phyloP scores from a whole-genome alignment of 2,797 vertebrate genomes.

The Zenarchopterus dispar region DNA sequence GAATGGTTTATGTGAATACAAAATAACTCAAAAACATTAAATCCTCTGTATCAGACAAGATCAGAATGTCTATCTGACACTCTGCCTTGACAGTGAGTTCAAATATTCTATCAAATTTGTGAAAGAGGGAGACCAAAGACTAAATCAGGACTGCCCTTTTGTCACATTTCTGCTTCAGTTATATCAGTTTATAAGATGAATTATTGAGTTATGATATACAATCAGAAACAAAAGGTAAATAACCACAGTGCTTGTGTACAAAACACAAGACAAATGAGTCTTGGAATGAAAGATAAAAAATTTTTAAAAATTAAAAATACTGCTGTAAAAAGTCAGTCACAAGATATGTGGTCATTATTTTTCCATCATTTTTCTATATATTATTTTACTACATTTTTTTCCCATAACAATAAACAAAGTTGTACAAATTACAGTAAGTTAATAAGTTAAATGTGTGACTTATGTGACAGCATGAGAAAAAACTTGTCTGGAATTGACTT shows the following conservation, averaged over 20 bases:
- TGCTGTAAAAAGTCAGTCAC: neutral
- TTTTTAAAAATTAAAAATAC: conserved; percentile 1
- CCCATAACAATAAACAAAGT: neutral
- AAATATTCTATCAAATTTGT: conserved; percentile 21
- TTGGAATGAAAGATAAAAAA: neutral
- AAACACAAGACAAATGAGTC: too few species aligned
- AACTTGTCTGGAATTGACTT: conserved; percentile 13
- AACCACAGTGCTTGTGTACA: neutral
- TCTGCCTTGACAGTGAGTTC: conserved; percentile 2
- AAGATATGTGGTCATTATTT: neutral
- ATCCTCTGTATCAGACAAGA: conserved; percentile 14
- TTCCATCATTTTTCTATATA: too few species aligned
- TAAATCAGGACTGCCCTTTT: conserved; percentile 14
- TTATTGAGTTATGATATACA: neutral
- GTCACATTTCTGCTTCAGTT: conserved; percentile 19
- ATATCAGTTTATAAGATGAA: neutral
- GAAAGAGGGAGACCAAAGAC: neutral
- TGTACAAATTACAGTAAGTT: neutral
- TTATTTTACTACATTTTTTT: neutral
- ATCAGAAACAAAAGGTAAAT: conserved; percentile 1
- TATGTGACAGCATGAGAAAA: conserved; percentile 16
- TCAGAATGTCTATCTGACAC: conserved; percentile 9
- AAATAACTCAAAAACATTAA: conserved; percentile 19
- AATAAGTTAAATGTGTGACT: conserved; percentile 17
- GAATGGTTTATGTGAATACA: conserved; percentile 21